A percentile compares a stretch with the other conserved stretches of the same genome.
These are phyloP conservation scores for Tethea ocularis DNA, from an alignment of 2,888 invertebrate genomes.

Conservation along the genomic window DNA sequence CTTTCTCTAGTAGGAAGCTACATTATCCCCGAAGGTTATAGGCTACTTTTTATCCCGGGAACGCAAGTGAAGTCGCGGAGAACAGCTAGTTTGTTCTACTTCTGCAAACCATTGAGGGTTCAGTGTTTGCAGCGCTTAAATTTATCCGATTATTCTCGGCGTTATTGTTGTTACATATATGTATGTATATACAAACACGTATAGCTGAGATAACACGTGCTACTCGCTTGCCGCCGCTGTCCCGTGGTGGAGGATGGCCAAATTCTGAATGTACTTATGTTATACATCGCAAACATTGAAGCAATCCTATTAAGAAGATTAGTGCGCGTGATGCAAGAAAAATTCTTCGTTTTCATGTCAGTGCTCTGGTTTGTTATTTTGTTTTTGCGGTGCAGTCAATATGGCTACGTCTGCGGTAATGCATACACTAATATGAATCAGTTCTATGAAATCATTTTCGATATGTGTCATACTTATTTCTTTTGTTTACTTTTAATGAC, in stretches of 20 bases:
- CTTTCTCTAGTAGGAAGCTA: too few relatives aligned
- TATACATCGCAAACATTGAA: constrained; percentile 39
- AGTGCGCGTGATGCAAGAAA: constrained; percentile 41
- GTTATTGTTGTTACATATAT: constrained; percentile 33
- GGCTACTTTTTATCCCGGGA: too few relatives aligned
- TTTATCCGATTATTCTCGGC: constrained; percentile 38
- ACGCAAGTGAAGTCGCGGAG: too few relatives aligned
- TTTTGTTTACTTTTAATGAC: neutral
- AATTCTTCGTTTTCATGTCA: constrained; percentile 28
- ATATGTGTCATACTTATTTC: neutral
- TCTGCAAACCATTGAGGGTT: constrained; percentile 39
- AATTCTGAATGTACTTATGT: constrained; percentile 26
- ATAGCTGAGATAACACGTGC: constrained; percentile 53
- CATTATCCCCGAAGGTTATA: too few relatives aligned
- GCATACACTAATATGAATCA: neutral
- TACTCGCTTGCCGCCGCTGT: constrained; percentile 26
- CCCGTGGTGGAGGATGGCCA: constrained; percentile 37
- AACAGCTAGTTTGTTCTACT: constrained; percentile 45
- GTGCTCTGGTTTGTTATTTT: constrained; percentile 12
- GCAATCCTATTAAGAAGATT: constrained; percentile 54
- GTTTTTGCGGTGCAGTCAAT: constrained; percentile 14
- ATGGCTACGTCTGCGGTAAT: constrained; percentile 8
- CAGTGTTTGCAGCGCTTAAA: constrained; percentile 30
- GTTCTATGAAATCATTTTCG: neutral
- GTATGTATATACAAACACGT: constrained; percentile 31